Conservation (phyloP, 2,888 invertebrate species). For the Hydroisotoma schaefferi region DNA sequence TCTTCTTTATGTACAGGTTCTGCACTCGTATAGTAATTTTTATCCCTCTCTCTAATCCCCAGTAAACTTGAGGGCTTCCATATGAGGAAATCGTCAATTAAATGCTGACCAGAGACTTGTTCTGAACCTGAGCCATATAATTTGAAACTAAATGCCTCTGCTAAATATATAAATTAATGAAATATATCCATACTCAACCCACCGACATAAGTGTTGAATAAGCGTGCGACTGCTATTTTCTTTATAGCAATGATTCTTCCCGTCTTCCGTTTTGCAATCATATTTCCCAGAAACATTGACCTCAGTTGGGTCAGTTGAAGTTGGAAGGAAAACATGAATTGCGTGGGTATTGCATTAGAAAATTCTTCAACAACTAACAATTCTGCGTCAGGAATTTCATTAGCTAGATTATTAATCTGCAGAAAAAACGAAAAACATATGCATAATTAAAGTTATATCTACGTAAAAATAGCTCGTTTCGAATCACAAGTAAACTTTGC, state of each 20-base stretch:
- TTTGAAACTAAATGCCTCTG: too few relatives aligned
- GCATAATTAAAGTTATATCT: neutral
- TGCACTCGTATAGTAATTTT: conserved; percentile 15
- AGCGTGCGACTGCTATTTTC: conserved; percentile 29
- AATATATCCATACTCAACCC: conserved; percentile 10
- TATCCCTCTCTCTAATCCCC: neutral
- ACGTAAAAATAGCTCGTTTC: neutral
- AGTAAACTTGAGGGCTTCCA: conserved; percentile 10
- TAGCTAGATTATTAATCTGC: conserved; percentile 22
- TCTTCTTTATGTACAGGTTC: conserved; percentile 28
- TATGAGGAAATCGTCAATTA: conserved; percentile 31
- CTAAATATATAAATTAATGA: neutral
- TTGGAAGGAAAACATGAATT: conserved; percentile 26
- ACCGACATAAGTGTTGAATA: conserved; percentile 43
- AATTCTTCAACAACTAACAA: conserved; percentile 39
- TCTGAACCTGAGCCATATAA: conserved; percentile 39
- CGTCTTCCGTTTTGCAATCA: conserved; percentile 18
- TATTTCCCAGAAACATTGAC: conserved; percentile 34
- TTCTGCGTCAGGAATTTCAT: conserved; percentile 32
- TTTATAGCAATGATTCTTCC: conserved; percentile 33
- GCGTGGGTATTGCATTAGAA: conserved; percentile 17
- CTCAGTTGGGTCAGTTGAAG: conserved; percentile 33
- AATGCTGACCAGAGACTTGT: conserved; percentile 41
- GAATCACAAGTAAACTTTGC: neutral
- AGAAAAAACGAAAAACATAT: neutral